Evolutionary conservation across 2,888 invertebrate species (phyloP).

Genomic region (Ennomos quercinarius): DNA sequence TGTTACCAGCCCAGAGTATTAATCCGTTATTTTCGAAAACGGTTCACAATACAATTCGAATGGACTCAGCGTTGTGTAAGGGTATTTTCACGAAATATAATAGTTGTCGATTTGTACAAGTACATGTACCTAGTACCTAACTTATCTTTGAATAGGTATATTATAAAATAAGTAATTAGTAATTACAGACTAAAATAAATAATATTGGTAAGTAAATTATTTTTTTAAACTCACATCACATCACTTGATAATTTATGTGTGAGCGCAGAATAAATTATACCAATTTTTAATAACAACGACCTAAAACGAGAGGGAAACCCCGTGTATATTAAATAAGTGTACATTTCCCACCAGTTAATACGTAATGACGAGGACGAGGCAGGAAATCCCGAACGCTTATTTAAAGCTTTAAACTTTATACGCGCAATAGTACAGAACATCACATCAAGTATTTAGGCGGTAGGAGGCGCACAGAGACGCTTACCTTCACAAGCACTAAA

Average conservation of each 20-base stretch:
- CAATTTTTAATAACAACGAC: slow-evolving; percentile 24
- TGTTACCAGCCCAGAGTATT: slow-evolving; percentile 37
- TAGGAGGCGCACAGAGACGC: slow-evolving; percentile 52
- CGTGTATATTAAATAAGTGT: slow-evolving; percentile 19
- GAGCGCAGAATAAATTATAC: neutral
- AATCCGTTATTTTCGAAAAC: slow-evolving; percentile 20
- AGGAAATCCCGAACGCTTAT: slow-evolving; percentile 32
- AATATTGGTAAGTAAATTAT: too few species aligned
- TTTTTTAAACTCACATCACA: too few species aligned
- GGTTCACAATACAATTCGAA: slow-evolving; percentile 14
- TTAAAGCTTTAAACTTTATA: slow-evolving; percentile 44
- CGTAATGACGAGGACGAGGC: slow-evolving; percentile 29
- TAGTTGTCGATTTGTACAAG: too few species aligned
- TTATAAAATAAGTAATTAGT: too few species aligned
- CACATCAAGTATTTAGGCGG: slow-evolving; percentile 65
- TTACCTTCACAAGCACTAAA: slow-evolving; percentile 61
- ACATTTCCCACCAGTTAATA: slow-evolving; percentile 22
- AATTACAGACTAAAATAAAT: too few species aligned
- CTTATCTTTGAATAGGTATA: too few species aligned
- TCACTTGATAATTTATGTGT: too few species aligned
- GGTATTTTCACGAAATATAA: neutral
- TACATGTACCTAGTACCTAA: too few species aligned
- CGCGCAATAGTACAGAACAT: slow-evolving; percentile 53
- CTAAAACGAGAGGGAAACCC: slow-evolving; percentile 15
- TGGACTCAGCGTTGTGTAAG: slow-evolving; percentile 3